These are phyloP conservation scores for Ictidomys tridecemlineatus DNA, from an alignment of 2,113 vertebrate species.

Conservation along the genomic window DNA sequence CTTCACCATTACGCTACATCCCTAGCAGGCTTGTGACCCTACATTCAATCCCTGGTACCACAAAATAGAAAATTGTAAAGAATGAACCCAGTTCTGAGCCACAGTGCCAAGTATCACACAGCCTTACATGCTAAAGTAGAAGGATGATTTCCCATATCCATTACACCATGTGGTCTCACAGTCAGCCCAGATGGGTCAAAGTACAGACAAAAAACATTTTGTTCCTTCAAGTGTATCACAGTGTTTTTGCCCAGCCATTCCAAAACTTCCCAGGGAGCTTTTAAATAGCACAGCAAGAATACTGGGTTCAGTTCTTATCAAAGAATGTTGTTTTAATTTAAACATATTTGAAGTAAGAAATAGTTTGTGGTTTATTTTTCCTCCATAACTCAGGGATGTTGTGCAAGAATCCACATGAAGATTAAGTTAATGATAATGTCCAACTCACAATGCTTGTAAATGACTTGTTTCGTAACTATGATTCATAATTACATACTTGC, in stretches of 20 bases:
- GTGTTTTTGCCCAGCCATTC: background rate
- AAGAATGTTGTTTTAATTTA: background rate
- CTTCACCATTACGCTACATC: background rate
- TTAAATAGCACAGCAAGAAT: background rate
- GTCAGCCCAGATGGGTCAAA: background rate
- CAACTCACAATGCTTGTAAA: background rate
- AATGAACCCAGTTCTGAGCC: background rate
- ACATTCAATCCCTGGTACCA: background rate
- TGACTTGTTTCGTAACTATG: slow-evolving; percentile 30
- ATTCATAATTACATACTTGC: slow-evolving; percentile 35
- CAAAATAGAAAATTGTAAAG: background rate
- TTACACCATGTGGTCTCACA: background rate
- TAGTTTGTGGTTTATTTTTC: slow-evolving; percentile 4
- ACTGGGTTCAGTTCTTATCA: background rate
- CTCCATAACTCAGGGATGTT: background rate
- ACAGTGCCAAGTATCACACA: background rate
- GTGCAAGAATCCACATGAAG: slow-evolving; percentile 50
- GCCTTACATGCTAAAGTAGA: background rate
- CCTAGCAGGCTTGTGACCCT: background rate
- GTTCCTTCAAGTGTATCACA: background rate
- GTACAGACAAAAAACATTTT: background rate
- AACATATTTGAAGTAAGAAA: background rate
- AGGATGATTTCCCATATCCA: background rate
- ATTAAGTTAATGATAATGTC: slow-evolving; percentile 39
- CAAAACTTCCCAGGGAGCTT: background rate